These are phyloP conservation scores for Pogona vitticeps DNA, from an alignment of 2,113 vertebrate genomes.

Conservation along the genomic window DNA sequence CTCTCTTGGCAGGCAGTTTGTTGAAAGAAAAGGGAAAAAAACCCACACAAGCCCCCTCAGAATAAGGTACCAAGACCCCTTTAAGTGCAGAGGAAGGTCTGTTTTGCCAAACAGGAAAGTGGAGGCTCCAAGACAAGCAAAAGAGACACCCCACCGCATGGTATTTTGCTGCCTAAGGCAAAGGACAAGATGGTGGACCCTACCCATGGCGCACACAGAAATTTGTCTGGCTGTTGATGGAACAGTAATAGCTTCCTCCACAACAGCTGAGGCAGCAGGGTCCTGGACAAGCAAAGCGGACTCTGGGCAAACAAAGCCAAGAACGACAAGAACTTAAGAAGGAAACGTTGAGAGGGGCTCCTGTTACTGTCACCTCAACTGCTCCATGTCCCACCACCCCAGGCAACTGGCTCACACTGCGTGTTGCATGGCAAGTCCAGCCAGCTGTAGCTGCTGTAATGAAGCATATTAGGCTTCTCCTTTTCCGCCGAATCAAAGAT, in stretches of 20 bases:
- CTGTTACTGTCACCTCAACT: too few species aligned
- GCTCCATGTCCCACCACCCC: too few species aligned
- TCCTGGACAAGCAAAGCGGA: too few species aligned
- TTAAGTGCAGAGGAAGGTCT: neutral
- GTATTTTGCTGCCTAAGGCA: neutral
- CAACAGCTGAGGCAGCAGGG: too few species aligned
- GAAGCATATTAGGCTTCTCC: neutral
- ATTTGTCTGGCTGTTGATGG: neutral
- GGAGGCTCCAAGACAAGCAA: neutral
- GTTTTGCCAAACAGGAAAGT: neutral
- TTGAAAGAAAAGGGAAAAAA: neutral
- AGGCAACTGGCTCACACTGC: too few species aligned
- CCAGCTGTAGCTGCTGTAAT: too few species aligned
- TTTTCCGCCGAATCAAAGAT: too few species aligned
- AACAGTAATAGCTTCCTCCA: neutral
- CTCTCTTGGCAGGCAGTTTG: too few species aligned
- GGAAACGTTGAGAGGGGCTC: too few species aligned
- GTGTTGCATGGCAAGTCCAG: too few species aligned
- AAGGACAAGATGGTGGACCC: neutral
- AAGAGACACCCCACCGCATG: neutral
- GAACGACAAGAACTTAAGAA: too few species aligned
- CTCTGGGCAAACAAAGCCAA: too few species aligned
- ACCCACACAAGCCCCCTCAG: neutral
- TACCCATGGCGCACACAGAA: neutral
- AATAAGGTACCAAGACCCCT: neutral